Percentiles rank a stretch among this genome's conserved stretches.
Evolutionary conservation across 2,113 vertebrate species (phyloP).

Genomic region (Gavialis gangeticus): DNA sequence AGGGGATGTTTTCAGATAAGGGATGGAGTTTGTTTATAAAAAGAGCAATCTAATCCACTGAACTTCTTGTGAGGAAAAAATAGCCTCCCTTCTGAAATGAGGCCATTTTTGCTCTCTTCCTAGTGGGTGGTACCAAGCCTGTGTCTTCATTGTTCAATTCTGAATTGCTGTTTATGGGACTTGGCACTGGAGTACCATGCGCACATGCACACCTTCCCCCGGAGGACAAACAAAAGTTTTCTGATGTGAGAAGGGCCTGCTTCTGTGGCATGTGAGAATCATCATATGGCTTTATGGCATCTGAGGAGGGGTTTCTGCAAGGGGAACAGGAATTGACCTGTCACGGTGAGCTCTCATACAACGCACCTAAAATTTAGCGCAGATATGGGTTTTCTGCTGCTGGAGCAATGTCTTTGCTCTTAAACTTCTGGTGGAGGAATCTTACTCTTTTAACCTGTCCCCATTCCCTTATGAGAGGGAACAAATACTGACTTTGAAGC

Average conservation of each 20-base stretch:
- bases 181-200: background rate
- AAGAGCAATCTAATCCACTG: rapidly evolving
- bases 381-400: background rate
- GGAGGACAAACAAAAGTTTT: background rate
- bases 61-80: background rate
- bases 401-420: background rate
- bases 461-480: rapidly evolving
- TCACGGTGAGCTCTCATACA: rapidly evolving
- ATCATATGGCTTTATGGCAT: background rate
- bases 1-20: slow-evolving; percentile 38
- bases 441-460: background rate
- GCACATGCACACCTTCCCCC: background rate
- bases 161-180: background rate
- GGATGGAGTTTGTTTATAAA: slow-evolving; percentile 43
- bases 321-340: background rate
- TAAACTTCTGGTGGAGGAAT: background rate
- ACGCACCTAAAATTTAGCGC: rapidly evolving
- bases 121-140: background rate
- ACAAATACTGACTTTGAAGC: rapidly evolving
- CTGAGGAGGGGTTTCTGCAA: background rate
- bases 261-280: background rate
- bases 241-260: background rate
- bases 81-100: background rate
- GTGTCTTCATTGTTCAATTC: background rate
- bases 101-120: background rate